These are phyloP conservation scores for Doryteuthis pealeii DNA, from an alignment of 1,140 invertebrate genomes.

Conservation along the genomic window DNA sequence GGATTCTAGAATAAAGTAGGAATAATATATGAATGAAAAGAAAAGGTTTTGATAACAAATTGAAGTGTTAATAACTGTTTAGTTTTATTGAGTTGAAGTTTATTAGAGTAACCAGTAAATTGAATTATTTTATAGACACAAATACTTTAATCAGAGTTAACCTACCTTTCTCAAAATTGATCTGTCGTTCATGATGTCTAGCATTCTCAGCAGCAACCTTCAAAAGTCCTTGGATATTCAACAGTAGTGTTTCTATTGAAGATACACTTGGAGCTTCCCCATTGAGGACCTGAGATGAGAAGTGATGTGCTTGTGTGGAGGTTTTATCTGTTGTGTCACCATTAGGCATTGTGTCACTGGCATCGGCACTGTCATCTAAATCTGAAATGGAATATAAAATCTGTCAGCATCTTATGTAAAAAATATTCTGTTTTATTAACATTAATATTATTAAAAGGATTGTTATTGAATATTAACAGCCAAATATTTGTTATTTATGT, in stretches of 20 bases:
- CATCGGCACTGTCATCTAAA: conserved; percentile 32
- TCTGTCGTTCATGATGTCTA: conserved; percentile 89
- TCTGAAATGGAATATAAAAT: conserved; percentile 25
- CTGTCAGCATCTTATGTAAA: no score
- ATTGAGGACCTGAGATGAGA: conserved; percentile 26
- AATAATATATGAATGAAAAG: no score
- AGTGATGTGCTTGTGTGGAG: conserved; percentile 9
- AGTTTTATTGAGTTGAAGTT: no score
- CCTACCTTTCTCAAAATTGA: conserved; percentile 94
- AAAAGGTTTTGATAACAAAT: no score
- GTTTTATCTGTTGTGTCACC: conserved; percentile 31
- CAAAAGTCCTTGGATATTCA: conserved; percentile 91
- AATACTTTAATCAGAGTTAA: not conserved
- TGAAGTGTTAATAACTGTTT: no score
- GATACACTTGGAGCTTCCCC: conserved; percentile 60
- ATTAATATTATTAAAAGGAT: no score
- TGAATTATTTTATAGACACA: no score
- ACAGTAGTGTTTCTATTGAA: conserved; percentile 87
- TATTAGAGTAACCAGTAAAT: no score
- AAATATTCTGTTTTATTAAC: no score
- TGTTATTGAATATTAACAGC: no score
- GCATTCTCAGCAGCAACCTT: conserved; percentile 95
- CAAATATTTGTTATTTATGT: no score
- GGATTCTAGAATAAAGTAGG: no score
- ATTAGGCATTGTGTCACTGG: conserved; percentile 22